Conservation (phyloP, 2,797 vertebrate genomes). For the Sylvia borin region DNA sequence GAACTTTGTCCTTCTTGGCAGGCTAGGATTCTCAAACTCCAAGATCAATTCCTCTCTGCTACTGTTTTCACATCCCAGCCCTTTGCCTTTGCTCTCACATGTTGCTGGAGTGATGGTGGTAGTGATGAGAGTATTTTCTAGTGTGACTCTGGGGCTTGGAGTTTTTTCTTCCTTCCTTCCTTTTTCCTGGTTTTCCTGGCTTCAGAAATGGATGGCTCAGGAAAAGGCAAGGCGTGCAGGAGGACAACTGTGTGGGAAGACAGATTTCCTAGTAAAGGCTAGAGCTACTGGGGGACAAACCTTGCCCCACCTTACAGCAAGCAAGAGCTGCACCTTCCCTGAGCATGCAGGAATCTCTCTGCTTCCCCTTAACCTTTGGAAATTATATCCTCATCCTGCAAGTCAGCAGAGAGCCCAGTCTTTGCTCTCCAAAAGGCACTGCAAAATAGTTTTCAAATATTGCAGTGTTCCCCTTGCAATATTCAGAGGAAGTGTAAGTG, state of each 20-base stretch:
- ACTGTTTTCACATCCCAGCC: not conserved
- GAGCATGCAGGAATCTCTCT: not conserved
- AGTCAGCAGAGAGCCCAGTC: not conserved
- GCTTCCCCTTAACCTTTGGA: not conserved
- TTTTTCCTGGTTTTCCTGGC: conserved; percentile 25
- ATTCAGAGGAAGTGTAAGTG: not conserved
- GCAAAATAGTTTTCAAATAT: not conserved
- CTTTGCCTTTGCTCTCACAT: not conserved
- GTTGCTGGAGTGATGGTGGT: not conserved
- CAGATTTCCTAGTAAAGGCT: not conserved
- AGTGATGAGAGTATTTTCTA: not conserved
- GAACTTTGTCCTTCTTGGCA: not conserved
- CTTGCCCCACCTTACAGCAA: not conserved
- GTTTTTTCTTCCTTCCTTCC: not conserved
- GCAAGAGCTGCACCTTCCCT: not conserved
- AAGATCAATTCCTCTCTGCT: not conserved
- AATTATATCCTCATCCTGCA: not conserved
- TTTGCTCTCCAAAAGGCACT: not conserved
- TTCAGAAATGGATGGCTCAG: not conserved
- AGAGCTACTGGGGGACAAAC: not conserved
- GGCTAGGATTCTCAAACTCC: not conserved
- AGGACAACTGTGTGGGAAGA: not conserved
- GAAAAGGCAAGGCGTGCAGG: not conserved
- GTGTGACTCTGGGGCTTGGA: not conserved
- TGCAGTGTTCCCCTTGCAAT: not conserved